Evolutionary conservation across 2,113 vertebrate genomes (phyloP), one percentile per base, ranked within the genome.

Genomic region (Osmerus eperlanus): DNA sequence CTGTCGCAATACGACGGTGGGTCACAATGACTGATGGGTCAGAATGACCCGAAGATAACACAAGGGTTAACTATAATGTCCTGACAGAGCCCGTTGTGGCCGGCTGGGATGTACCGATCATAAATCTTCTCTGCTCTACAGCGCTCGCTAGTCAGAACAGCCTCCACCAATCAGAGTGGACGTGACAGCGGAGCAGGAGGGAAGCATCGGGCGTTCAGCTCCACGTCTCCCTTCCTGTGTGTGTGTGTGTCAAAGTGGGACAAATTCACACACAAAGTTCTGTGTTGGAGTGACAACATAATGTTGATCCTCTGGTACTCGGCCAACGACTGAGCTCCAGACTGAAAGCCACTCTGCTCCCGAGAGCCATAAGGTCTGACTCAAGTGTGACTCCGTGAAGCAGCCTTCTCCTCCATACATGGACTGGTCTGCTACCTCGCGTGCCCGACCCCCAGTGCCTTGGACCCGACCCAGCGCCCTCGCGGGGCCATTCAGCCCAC

Each of bases 361-460:
- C 15, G 13, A 5, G 23, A 29, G 67, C 58, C 47, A 36, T 25
- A 32, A 28, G 64, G 19, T 60, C 55, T 12, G n/a, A 14, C 11
- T 59, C 56, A 41, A 47, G 36, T 55, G 28, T 56, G 67, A 69
- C 60, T 62, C 59, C 63, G 21, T 63, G 2, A 11, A 55, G 19
- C 18, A 62, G 60, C 41, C 60, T 9, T 23, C 15, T 12, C 61
- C 58, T 61, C 76, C 71, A 55, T 66, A 65, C 32, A 73, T 25
- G 71, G 67, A 18, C 29, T 23, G 3, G 29, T 19, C 16, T 51
- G 55, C 61, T 67, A 54, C 62, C 62, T 55, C 36, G 55, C 66
- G 12, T 14, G 16, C 19, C 51, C 15, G 11, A 11, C 52, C 12
- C 16, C 16, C 23, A 16, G 59, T 12, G 29, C 19, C 41, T 15